These are phyloP conservation scores for Calliopsis andreniformis DNA, from an alignment of 1,140 invertebrate genomes.

Conservation along the genomic window DNA sequence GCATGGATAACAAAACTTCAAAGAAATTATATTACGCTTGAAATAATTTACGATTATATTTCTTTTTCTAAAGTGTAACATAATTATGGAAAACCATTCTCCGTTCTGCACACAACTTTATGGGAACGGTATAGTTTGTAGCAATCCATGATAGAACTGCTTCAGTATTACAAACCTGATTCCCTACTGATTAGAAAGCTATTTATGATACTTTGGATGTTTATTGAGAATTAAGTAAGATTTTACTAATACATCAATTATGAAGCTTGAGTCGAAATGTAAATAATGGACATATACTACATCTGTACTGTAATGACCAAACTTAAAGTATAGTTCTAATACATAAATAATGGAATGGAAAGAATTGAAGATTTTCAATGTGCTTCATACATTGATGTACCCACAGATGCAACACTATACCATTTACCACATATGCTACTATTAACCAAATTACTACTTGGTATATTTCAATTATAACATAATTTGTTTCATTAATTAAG, in stretches of 20 bases:
- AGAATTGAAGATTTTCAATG: constrained; percentile 45
- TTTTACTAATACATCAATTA: constrained; percentile 64
- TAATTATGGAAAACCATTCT: constrained; percentile 52
- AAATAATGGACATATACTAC: constrained; percentile 24
- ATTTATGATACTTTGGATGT: constrained; percentile 51
- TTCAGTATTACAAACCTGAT: constrained; percentile 38
- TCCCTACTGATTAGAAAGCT: constrained; percentile 49
- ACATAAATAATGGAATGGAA: constrained; percentile 51
- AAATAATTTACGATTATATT: constrained; percentile 76
- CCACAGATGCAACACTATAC: constrained; percentile 42
- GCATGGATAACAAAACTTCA: constrained; percentile 45
- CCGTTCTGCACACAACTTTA: constrained; percentile 43
- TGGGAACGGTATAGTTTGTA: constrained; percentile 37
- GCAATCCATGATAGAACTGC: constrained; percentile 42
- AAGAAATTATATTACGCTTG: constrained; percentile 56
- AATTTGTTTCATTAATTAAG: constrained; percentile 49
- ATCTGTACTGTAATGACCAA: constrained; percentile 38
- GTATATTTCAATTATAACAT: constrained; percentile 49
- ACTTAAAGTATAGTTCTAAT: constrained; percentile 46
- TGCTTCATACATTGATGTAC: constrained; percentile 68
- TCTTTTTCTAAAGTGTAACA: constrained; percentile 69
- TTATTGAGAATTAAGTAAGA: constrained; percentile 56
- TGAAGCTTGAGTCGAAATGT: constrained; percentile 53
- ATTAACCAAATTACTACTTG: constrained; percentile 53
- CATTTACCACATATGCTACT: constrained; percentile 51